These are phyloP conservation scores for Apodemus sylvaticus DNA, from an alignment of 2,113 vertebrate genomes.

Conservation along the genomic window DNA sequence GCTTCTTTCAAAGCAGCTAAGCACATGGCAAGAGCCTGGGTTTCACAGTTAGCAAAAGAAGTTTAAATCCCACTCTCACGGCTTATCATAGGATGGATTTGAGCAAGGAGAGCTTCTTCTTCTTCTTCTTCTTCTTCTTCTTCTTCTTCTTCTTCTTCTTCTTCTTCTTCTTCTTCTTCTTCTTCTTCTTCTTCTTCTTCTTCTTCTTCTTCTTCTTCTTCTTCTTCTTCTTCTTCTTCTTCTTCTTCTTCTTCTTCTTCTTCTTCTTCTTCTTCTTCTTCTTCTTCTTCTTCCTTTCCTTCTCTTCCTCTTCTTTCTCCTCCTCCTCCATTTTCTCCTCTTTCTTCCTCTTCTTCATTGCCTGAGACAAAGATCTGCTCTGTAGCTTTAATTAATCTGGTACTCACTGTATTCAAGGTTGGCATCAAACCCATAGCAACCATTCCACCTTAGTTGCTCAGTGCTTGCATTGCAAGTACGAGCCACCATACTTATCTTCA, in stretches of 20 bases:
- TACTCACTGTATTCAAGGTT: not conserved
- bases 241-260: rapidly evolving
- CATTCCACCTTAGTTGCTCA: not conserved
- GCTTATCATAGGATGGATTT: not conserved
- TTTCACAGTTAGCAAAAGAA: not conserved
- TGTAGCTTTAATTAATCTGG: not conserved
- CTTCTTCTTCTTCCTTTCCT: rapidly evolving
- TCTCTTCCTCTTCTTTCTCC: rapidly evolving
- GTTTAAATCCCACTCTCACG: slow-evolving; percentile 7
- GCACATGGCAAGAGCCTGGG: not conserved
- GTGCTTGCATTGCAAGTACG: not conserved
- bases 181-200: no score
- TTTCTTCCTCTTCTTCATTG: no score
- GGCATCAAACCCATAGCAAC: not conserved
- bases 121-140: no score
- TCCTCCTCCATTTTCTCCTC: rapidly evolving
- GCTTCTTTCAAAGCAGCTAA: not conserved
- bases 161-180: no score
- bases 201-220: no score
- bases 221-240: rapidly evolving
- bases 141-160: no score
- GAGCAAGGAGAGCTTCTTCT: not conserved
- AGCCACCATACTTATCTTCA: not conserved
- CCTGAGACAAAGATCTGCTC: not conserved
- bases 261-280: not conserved